phyloP scores from a whole-genome alignment of 2,888 invertebrate species.

The Rhagium mordax region DNA sequence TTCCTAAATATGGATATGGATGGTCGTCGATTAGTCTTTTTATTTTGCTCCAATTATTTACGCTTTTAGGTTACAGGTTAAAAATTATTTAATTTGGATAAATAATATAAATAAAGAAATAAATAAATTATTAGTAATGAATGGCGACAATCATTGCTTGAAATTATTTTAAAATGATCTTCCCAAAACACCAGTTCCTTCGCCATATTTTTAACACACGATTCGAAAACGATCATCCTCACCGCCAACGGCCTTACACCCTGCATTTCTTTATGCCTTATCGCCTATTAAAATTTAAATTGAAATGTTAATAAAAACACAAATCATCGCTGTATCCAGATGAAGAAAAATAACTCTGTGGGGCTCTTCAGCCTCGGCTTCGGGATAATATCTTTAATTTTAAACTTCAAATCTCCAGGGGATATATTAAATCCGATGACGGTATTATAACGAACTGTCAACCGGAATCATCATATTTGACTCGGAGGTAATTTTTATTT shows the following conservation, averaged over 20 bases:
- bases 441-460: slow-evolving; percentile 50
- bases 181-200: too few species aligned
- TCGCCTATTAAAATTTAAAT: slow-evolving; percentile 26
- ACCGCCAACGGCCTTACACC: background rate
- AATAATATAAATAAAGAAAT: too few species aligned
- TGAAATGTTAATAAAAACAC: slow-evolving; percentile 29
- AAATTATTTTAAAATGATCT: too few species aligned
- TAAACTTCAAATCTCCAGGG: slow-evolving; percentile 26
- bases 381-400: slow-evolving; percentile 32
- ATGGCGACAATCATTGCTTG: too few species aligned
- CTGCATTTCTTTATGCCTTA: background rate
- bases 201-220: background rate
- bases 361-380: background rate
- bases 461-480: slow-evolving; percentile 40
- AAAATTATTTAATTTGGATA: too few species aligned
- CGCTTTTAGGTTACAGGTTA: too few species aligned
- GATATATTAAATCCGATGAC: slow-evolving; percentile 47
- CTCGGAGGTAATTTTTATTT: slow-evolving; percentile 33
- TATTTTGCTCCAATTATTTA: too few species aligned
- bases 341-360: slow-evolving; percentile 24
- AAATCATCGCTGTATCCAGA: slow-evolving; percentile 26
- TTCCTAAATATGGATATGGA: too few species aligned
- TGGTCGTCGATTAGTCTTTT: too few species aligned
- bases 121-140: too few species aligned
- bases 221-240: background rate